Conservation (phyloP, 2,888 invertebrate species). For the Oscheius onirici region DNA sequence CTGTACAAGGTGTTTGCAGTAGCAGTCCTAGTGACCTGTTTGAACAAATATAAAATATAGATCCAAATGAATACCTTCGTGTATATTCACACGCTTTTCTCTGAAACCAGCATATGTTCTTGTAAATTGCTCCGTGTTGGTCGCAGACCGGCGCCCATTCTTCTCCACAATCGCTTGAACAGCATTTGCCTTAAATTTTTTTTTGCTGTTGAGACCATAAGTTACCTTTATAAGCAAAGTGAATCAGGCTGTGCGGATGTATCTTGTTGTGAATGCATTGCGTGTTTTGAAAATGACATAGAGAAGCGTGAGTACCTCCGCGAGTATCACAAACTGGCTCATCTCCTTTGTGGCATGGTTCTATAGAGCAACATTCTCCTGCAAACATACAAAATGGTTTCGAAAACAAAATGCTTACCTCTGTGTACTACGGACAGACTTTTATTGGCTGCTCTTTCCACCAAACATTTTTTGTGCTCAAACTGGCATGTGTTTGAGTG, state of each 20-base stretch:
- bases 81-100: slow-evolving; percentile 50
- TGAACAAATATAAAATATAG: not conserved
- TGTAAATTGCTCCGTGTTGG: slow-evolving; percentile 55
- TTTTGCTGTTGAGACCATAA: not conserved
- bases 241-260: slow-evolving; percentile 42
- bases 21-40: slow-evolving; percentile 19
- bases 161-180: slow-evolving; percentile 47
- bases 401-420: slow-evolving; percentile 33
- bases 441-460: slow-evolving; percentile 43
- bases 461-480: slow-evolving; percentile 60
- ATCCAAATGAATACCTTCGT: slow-evolving; percentile 35
- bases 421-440: slow-evolving; percentile 53
- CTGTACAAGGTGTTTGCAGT: slow-evolving; percentile 39
- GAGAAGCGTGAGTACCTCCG: slow-evolving; percentile 56
- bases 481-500: slow-evolving; percentile 60
- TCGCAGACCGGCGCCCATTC: slow-evolving; percentile 53
- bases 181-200: slow-evolving; percentile 61
- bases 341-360: slow-evolving; percentile 51
- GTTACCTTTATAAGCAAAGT: slow-evolving; percentile 53
- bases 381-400: not conserved
- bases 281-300: slow-evolving; percentile 64
- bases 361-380: slow-evolving; percentile 62
- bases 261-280: slow-evolving; percentile 65
- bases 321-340: slow-evolving; percentile 60
- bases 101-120: slow-evolving; percentile 51